Evolutionary conservation across 1,140 invertebrate species (phyloP), one percentile per base, ranked within the genome.

Genomic region (Drosophila paulistorum): DNA sequence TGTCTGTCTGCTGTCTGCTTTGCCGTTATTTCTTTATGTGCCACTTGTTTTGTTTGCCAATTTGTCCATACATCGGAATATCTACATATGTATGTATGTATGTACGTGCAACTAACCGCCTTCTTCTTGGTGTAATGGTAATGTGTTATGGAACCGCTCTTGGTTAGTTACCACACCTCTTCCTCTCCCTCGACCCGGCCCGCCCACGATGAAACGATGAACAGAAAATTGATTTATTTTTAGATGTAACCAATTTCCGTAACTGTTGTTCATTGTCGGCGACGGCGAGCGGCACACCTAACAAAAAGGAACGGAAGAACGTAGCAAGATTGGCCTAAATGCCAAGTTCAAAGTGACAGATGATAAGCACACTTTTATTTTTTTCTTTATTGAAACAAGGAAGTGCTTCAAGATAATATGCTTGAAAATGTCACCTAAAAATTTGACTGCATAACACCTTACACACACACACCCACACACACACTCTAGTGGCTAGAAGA

Each of bases 241-340:
- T 82, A 82, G 79, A 79, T 62, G 61, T 33, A 71, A 75, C 78
- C 68, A 87, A 82, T 86, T 86, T 76, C 65, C 83, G 76, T 71
- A 71, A 74, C 61, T 13, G 60, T n/a, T 11, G 57, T 37, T 37
- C 57, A 37, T 39, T 11, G 57, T 39, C 64, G 64, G 30, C 30
- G 6, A 30, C 64, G 64, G 30, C 30, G 6, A 30, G 30, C 6
- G 30, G 54, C 67, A 61, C 82, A 82, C 79, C 81, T 85, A 58
- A 81, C 20, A 23, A 79, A 45, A 23, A 9, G 17, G n/a, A 45
- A 23, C 17, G 45, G n/a, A 14, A 51, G 45, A 51, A 71, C 62
- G 55, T 65, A 26, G 41, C 26, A 69, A 61, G 37, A 41, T 59
- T 60, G 17, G 1, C 41, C 45, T 59, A 58, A 57, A 59, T 11